Percentiles rank a stretch among this genome's conserved stretches.
These are phyloP conservation scores for Synergus itoensis DNA, from an alignment of 2,888 invertebrate genomes.

Conservation along the genomic window DNA sequence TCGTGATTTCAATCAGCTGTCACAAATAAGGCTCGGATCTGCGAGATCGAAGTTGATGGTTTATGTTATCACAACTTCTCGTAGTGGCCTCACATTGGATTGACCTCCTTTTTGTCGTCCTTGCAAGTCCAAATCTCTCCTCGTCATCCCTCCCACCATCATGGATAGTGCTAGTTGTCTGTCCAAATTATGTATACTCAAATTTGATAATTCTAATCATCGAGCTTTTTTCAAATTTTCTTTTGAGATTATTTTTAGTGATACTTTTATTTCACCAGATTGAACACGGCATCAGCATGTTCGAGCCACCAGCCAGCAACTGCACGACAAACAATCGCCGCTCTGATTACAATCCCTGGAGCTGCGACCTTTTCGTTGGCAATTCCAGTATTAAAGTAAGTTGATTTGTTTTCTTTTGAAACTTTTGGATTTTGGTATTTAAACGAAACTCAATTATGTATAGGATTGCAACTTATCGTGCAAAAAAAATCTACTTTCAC, in stretches of 20 bases:
- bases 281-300: slow-evolving; percentile 70
- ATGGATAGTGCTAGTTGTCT: neutral
- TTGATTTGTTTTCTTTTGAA: neutral
- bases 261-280: slow-evolving; percentile 55
- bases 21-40: neutral
- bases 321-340: slow-evolving; percentile 66
- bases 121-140: slow-evolving; percentile 21
- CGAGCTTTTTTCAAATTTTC: neutral
- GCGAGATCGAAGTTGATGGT: slow-evolving; percentile 16
- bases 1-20: slow-evolving; percentile 36
- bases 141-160: slow-evolving; percentile 38
- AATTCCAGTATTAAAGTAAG: slow-evolving; percentile 65
- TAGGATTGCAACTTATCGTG: neutral
- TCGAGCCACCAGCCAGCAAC: slow-evolving; percentile 69
- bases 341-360: slow-evolving; percentile 72
- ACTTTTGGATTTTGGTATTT: neutral
- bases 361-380: slow-evolving; percentile 68
- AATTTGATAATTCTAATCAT: neutral
- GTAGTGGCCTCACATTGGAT: neutral
- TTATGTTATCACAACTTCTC: neutral
- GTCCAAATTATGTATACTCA: neutral
- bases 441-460: neutral
- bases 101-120: slow-evolving; percentile 16
- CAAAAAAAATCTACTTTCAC: neutral
- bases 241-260: slow-evolving; percentile 10